phyloP scores from a whole-genome alignment of 2,888 invertebrate genomes.

The Himalopsyche japonica region DNA sequence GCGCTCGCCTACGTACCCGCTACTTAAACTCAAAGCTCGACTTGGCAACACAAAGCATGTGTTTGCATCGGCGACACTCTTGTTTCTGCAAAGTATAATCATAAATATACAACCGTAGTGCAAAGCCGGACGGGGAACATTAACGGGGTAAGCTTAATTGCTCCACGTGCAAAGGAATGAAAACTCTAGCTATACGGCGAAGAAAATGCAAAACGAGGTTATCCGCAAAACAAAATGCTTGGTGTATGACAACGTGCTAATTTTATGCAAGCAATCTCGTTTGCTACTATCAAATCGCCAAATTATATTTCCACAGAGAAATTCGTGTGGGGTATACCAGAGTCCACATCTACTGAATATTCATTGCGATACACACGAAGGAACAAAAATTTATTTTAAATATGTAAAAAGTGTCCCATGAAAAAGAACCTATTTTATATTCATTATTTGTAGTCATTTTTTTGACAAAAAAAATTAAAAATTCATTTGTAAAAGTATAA shows the following conservation, averaged over 20 bases:
- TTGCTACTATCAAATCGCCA: not conserved
- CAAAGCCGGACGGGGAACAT: not conserved
- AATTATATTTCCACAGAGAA: not conserved
- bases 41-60: conserved; percentile 31
- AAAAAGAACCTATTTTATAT: too few species aligned
- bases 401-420: too few species aligned
- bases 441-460: too few species aligned
- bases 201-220: not conserved
- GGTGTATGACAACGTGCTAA: not conserved
- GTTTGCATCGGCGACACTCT: conserved; percentile 17
- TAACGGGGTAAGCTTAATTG: not conserved
- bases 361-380: too few species aligned
- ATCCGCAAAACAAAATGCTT: not conserved
- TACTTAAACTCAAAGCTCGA: conserved; percentile 23
- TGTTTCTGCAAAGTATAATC: conserved; percentile 22
- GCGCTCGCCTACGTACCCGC: not conserved
- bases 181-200: not conserved
- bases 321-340: too few species aligned
- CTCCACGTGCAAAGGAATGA: not conserved
- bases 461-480: too few species aligned
- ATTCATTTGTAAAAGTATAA: too few species aligned
- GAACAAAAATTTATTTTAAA: too few species aligned
- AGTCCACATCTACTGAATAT: too few species aligned
- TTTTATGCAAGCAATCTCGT: not conserved
- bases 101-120: conserved; percentile 17